Evolutionary conservation across 2,888 invertebrate species (phyloP), one percentile per base, ranked within the genome.

Genomic region (Cartodere bifasciata): DNA sequence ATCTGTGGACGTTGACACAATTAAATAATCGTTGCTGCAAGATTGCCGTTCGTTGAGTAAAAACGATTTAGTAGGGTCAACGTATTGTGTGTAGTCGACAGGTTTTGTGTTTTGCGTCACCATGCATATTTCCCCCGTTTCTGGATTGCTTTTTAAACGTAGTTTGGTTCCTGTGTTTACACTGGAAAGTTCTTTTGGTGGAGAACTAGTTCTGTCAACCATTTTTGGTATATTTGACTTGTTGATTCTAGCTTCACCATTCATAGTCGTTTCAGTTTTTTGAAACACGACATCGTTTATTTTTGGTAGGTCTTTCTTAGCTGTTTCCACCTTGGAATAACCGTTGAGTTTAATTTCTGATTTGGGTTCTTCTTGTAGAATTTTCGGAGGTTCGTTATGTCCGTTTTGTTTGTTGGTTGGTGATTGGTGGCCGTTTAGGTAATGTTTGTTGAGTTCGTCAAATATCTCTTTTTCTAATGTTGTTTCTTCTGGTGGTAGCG

Each of bases 1-100:
- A 38, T 71, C 71, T 34, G 67, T 68, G 9, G 45, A 31, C 34
- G 46, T 45, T n/a, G n/a, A n/a, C n/a, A n/a, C n/a, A 9, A 38
- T 29, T 22, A 32, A 26, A n/a, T 30, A 29, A 30, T 45, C 52
- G 31, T 45, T 38, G 27, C 35, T 39, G 16, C 40, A 42, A 7
- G 44, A 38, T 9, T 46, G 37, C 32, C 44, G 44, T 43, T 60
- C 60, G 2, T 53, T 52, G 23, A 48, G 46, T 24, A 58, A 40
- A 40, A 58, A 55, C 36, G 50, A 47, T 27, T 46, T 43, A 1
- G 54, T 55, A 7, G 44, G 42, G 23, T 44, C 40, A 10, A 39
- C 24, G 13, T 39, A 33, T 21, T 35, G 37, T 15, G 31, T 10
- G 15, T 32, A 28, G 14, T 12, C 20, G 5, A 25, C 10, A 10